phyloP scores from a whole-genome alignment of 2,888 invertebrate genomes.

The Fragum sueziense region DNA sequence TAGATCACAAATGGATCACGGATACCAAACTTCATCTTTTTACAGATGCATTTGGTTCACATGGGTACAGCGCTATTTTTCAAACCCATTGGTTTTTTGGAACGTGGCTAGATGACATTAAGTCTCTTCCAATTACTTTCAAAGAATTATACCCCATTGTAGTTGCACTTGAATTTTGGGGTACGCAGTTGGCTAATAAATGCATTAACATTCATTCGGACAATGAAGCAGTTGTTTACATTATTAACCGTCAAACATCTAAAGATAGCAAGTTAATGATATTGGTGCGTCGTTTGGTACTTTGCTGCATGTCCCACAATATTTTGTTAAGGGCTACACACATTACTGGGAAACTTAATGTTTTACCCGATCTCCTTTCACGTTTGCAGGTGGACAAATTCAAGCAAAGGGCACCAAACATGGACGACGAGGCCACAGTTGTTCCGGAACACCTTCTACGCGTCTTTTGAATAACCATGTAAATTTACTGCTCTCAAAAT shows the following conservation, averaged over 20 bases:
- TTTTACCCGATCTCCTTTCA: conserved; percentile 48
- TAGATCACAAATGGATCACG: conserved; percentile 14
- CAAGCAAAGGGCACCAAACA: conserved; percentile 33
- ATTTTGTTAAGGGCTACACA: conserved; percentile 36
- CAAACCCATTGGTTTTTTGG: conserved; percentile 30
- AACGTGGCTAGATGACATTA: conserved; percentile 5
- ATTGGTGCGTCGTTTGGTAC: conserved; percentile 39
- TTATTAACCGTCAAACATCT: conserved; percentile 52
- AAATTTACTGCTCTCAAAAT: neutral
- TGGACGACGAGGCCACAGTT: conserved; percentile 31
- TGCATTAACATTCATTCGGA: conserved; percentile 47
- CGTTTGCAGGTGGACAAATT: conserved; percentile 52
- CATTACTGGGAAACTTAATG: conserved; percentile 28
- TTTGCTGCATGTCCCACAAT: conserved; percentile 30
- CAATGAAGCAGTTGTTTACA: conserved; percentile 42
- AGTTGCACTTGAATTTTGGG: conserved; percentile 48
- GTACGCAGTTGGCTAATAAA: conserved; percentile 22
- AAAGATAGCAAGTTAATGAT: conserved; percentile 41
- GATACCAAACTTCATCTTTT: conserved; percentile 24
- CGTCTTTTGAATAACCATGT: conserved; percentile 4
- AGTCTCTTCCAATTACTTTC: conserved; percentile 10
- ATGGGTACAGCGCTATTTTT: conserved; percentile 37
- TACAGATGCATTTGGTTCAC: conserved; percentile 39
- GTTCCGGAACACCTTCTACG: conserved; percentile 26
- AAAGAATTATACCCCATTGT: conserved; percentile 42